Base-by-base conservation (phyloP, 2,888 invertebrate genomes). In the Cosmia pyralina region DNA sequence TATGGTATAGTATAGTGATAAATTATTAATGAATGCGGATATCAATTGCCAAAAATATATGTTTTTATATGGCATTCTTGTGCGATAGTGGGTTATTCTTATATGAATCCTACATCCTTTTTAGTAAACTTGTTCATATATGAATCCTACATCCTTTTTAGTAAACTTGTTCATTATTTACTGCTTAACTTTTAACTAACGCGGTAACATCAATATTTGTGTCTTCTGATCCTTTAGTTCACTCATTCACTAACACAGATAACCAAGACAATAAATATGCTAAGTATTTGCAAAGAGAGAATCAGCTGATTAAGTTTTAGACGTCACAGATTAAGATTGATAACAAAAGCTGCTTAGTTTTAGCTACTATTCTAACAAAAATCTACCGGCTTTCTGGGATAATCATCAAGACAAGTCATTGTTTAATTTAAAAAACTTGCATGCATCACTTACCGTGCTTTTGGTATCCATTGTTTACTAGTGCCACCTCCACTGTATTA, bases 391-490 rank as follows among this genome's bases (percentile, higher is more conserved):
- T 72, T 63, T 72, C 72, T 72, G 69, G 73, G 75, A 81, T 80
- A 77, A 78, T 80, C 19, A 53, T 53, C 13, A 69, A 76, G 68
- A 58, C 48, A 59, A 67, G 66, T 77, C 79, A 82, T 85, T 88
- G 87, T 88, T 82, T 89, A 34, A 77, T 28, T 77, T 10, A 73
- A 86, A 87, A 60, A 87, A 69, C 38, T 85, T 75, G 71, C 79
- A 86, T 87, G 83, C 85, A 85, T 88, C 88, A 93, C 96, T 95
- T 88, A 96, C 96, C 93, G 95, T 91, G 89, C 92, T 93, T 93
- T 94, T 94, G 91, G 92, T 92, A 93, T 95, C 95, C 95, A 95
- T 95, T 94, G 92, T 94, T 91, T 89, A 84, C 70, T 86, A 84
- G 77, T 88, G 84, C 90, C 91, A 90, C 90, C 90, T 89, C 87